Percentiles rank a stretch among this genome's conserved stretches.
These are phyloP conservation scores for Peribatodes rhomboidaria DNA, from an alignment of 2,888 invertebrate species.

Conservation along the genomic window DNA sequence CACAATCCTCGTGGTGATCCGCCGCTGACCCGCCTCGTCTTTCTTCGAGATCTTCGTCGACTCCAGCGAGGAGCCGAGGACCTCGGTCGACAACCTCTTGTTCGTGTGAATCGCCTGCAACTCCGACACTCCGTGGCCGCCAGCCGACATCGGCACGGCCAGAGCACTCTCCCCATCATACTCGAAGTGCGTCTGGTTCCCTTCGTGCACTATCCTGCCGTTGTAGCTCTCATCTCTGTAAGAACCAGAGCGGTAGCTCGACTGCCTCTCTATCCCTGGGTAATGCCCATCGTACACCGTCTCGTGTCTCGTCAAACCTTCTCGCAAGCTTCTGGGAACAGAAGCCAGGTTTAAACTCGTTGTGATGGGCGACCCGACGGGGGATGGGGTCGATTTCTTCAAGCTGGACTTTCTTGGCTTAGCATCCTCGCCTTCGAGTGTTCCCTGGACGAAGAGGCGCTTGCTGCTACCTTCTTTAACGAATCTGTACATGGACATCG, in stretches of 20 bases:
- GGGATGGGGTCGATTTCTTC: constrained; percentile 79
- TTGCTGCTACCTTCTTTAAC: constrained; percentile 89
- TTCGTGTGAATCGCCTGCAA: constrained; percentile 93
- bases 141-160: constrained; percentile 77
- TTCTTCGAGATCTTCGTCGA: constrained; percentile 93
- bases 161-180: constrained; percentile 79
- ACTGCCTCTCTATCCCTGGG: constrained; percentile 77
- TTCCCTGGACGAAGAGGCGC: constrained; percentile 92
- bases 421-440: constrained; percentile 88
- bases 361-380: constrained; percentile 88
- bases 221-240: constrained; percentile 79
- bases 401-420: constrained; percentile 84
- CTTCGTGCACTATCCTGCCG: constrained; percentile 80
- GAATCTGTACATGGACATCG: constrained; percentile 93
- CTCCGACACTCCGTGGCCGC: constrained; percentile 81
- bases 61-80: constrained; percentile 94
- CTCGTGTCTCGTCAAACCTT: constrained; percentile 81
- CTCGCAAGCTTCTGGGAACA: constrained; percentile 84
- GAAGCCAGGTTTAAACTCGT: constrained; percentile 87
- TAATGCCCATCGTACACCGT: constrained; percentile 83
- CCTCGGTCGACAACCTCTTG: constrained; percentile 93
- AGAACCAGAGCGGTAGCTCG: constrained; percentile 76
- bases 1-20: constrained; percentile 94
- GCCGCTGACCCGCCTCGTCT: constrained; percentile 91
- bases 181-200: constrained; percentile 83